These are phyloP conservation scores for Orius laevigatus DNA, from an alignment of 1,140 invertebrate genomes.

Conservation along the genomic window DNA sequence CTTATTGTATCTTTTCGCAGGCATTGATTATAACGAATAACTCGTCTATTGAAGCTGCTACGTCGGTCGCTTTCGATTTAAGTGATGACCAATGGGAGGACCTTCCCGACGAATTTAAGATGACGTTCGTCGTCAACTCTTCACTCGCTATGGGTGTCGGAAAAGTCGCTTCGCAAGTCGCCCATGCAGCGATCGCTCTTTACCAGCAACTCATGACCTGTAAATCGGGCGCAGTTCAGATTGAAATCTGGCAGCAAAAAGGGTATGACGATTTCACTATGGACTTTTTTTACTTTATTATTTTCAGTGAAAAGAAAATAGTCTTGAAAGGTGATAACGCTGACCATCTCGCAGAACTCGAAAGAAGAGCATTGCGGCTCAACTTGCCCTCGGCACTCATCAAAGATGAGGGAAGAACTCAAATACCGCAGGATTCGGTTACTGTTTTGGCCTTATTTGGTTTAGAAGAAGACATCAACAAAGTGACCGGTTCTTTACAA, in stretches of 20 bases:
- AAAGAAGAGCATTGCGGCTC: slow-evolving; percentile 30
- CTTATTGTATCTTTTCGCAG: slow-evolving; percentile 2
- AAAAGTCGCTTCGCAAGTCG: slow-evolving; percentile 43
- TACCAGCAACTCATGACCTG: slow-evolving; percentile 31
- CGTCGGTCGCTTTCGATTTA: slow-evolving; percentile 19
- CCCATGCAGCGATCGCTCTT: slow-evolving; percentile 41
- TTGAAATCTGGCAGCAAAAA: slow-evolving; percentile 34
- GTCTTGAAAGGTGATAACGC: slow-evolving; percentile 39
- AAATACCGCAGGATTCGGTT: slow-evolving; percentile 33
- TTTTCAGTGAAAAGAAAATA: slow-evolving; percentile 40
- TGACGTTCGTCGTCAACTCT: slow-evolving; percentile 47
- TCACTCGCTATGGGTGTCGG: slow-evolving; percentile 42
- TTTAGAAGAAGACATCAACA: slow-evolving; percentile 28
- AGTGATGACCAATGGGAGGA: no score
- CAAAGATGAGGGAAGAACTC: slow-evolving; percentile 43
- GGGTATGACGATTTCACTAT: no score
- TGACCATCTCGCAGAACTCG: slow-evolving; percentile 34
- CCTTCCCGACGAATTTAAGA: slow-evolving; percentile 33
- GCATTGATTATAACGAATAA: slow-evolving; percentile 9
- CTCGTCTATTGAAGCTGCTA: slow-evolving; percentile 10
- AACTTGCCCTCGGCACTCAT: slow-evolving; percentile 38
- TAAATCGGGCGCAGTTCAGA: slow-evolving; percentile 28
- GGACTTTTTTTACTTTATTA: no score
- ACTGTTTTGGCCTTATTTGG: slow-evolving; percentile 36
- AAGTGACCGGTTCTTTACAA: no score